phyloP scores from a whole-genome alignment of 2,797 vertebrate species.

The Todus mexicanus region DNA sequence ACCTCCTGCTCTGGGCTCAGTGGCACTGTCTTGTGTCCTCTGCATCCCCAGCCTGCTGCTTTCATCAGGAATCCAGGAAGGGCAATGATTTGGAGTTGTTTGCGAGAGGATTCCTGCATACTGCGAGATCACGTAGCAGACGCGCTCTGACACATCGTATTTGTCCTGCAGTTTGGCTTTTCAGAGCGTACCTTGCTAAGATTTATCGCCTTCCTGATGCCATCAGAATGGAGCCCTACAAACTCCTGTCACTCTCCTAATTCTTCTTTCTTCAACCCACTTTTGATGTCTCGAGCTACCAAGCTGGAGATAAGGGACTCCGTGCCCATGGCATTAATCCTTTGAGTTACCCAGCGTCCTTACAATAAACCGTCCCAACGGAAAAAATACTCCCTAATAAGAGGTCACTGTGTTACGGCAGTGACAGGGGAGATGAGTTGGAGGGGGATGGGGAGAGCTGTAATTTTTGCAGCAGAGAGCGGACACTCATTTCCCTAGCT shows the following conservation, averaged over 20 bases:
- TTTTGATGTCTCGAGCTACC: background rate
- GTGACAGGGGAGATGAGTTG: background rate
- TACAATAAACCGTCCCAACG: background rate
- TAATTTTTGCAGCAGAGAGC: slow-evolving; percentile 21
- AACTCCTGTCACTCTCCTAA: background rate
- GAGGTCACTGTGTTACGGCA: background rate
- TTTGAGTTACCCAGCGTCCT: background rate
- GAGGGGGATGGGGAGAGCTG: slow-evolving; percentile 14
- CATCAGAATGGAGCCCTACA: background rate
- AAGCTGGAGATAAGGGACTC: background rate
- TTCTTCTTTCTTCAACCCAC: background rate
- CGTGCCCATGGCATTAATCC: background rate
- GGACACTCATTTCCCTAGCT: slow-evolving; percentile 64
- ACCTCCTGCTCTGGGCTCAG: background rate
- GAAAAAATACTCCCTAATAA: background rate
- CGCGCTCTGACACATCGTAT: background rate
- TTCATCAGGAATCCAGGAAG: background rate
- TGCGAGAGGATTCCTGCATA: background rate
- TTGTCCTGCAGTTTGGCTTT: background rate
- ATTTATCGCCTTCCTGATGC: background rate
- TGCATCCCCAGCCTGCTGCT: background rate
- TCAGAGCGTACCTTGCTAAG: background rate
- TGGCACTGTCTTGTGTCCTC: background rate
- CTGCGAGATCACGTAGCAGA: background rate
- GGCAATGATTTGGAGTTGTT: background rate